These are phyloP conservation scores for Petrolisthes cinctipes DNA, from an alignment of 2,888 invertebrate species.

Conservation along the genomic window DNA sequence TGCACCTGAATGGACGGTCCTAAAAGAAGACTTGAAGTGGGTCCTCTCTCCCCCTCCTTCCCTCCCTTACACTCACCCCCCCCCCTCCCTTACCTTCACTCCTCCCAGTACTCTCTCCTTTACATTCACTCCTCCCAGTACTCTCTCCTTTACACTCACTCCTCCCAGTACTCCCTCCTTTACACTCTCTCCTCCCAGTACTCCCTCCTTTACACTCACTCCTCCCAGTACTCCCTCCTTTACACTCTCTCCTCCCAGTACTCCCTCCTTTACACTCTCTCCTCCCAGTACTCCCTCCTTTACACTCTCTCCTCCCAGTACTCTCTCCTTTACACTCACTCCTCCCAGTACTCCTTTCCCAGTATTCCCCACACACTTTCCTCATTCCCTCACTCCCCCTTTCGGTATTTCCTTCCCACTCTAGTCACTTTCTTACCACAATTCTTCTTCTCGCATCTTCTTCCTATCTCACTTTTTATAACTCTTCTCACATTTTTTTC, in stretches of 20 bases:
- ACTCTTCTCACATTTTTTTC: neutral
- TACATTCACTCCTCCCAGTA: neutral
- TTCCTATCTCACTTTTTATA: neutral
- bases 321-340: neutral
- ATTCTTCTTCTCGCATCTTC: neutral
- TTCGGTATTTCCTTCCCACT: neutral
- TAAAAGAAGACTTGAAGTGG: neutral
- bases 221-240: neutral
- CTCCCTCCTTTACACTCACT: neutral
- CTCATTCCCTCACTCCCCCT: neutral
- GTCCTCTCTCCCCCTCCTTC: neutral
- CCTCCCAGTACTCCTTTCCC: neutral
- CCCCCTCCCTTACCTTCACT: neutral
- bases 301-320: neutral
- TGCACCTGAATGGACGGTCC: neutral
- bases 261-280: neutral
- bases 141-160: neutral
- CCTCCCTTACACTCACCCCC: neutral
- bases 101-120: neutral
- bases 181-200: neutral
- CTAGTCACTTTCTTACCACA: neutral
- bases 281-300: neutral
- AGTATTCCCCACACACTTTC: neutral
- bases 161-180: neutral
- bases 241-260: neutral